Evolutionary conservation across 2,888 invertebrate species (phyloP), one percentile per base, ranked within the genome.

Genomic region (Tachina grossa): DNA sequence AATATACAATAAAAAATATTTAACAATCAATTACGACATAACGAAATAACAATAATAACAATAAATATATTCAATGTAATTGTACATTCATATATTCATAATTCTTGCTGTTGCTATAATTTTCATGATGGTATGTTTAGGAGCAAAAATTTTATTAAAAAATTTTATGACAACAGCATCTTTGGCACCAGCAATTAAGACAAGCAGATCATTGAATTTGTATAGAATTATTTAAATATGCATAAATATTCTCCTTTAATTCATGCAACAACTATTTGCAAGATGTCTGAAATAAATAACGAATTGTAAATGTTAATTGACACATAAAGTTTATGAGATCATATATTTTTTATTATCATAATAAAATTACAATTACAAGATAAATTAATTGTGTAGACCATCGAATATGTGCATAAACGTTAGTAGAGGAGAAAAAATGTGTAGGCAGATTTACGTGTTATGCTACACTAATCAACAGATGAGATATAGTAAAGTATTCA

Each of bases 291-390:
- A 43, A 47, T 43, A 53, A 65, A 41, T 39, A 63, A 71, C n/a
- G 47, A 57, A 57, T 57, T 57, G n/a, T 47, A 59, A 39, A 39
- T 11, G 51, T 75, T 81, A 75, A 75, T 68, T 81, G 75, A 43
- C 51, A 45, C 66, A 68, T 68, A 65, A 49, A 66, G 45, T 77
- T 77, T 72, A 83, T 66, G 66, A 72, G 22, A 83, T 83, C 77
- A 83, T 51, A 68, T 51, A 45, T 22, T 66, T 61, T 68, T 74
- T 69, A 63, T 69, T 78, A 63, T 45, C 16, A 45, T 66, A 77
- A 78, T 78, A 51, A 77, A 66, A 65, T 82, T 78, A 77, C 68
- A 77, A 69, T 68, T 69, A 69, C 69, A 75, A 47, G 53, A 71
- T 59, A 63, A 57, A 65, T 22, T 31, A n/a, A 61, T 51, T 9